Conservation (phyloP, 2,113 vertebrate genomes). For the Odocoileus virginianus region DNA sequence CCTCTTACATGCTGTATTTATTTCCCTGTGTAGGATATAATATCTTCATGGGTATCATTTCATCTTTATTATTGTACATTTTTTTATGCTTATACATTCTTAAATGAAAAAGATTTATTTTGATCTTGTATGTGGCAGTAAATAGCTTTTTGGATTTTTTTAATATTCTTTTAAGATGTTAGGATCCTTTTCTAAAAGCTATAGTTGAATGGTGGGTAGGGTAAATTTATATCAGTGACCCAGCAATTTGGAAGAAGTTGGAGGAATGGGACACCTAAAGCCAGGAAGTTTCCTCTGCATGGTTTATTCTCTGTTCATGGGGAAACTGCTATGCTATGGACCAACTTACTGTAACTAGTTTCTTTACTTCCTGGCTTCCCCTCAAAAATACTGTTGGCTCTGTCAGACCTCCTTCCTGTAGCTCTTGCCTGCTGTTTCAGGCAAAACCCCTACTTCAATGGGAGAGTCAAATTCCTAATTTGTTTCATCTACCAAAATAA, state of each 20-base stretch:
- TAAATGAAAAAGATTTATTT: constrained; percentile 23
- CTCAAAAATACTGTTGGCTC: neutral
- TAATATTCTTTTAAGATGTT: neutral
- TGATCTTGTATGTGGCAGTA: neutral
- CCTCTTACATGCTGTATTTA: neutral
- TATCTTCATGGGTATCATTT: neutral
- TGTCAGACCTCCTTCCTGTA: constrained; percentile 49
- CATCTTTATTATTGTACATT: neutral
- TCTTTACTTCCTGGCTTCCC: constrained; percentile 1
- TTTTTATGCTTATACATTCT: neutral
- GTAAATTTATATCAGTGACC: constrained; percentile 3
- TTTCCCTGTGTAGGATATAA: neutral
- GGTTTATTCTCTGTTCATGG: neutral
- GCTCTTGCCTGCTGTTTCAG: constrained; percentile 34
- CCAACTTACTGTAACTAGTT: constrained; percentile 5
- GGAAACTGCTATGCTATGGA: neutral
- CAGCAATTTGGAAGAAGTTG: neutral
- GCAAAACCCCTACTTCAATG: neutral
- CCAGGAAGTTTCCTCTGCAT: neutral
- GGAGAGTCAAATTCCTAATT: constrained; percentile 46
- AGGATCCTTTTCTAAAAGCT: neutral
- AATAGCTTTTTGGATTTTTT: neutral
- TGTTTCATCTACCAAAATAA: constrained; percentile 52
- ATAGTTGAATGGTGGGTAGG: neutral
- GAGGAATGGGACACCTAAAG: neutral